Percentiles rank a stretch among this genome's conserved stretches.
Conservation (phyloP, 2,797 vertebrate genomes). For the Pipistrellus pipistrellus region DNA sequence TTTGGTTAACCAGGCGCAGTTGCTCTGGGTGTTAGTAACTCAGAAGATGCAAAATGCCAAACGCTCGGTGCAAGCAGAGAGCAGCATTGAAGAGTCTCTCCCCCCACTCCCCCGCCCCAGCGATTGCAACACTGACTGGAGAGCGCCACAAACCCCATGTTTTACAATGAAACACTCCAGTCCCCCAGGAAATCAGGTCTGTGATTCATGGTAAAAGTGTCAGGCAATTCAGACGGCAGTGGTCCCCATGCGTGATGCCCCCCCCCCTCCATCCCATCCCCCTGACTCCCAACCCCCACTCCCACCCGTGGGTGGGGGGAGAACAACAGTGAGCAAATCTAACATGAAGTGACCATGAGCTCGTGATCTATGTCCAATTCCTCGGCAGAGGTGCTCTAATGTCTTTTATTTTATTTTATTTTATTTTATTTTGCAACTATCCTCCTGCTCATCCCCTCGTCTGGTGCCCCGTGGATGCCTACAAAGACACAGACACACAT, state of each 20-base stretch:
- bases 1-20: constrained; percentile 54
- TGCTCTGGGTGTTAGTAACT: constrained; percentile 43
- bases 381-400: neutral
- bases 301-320: no score
- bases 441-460: neutral
- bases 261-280: neutral
- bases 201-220: constrained; percentile 28
- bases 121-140: constrained; percentile 16
- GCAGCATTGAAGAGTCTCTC: neutral
- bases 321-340: neutral
- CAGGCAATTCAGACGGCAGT: neutral
- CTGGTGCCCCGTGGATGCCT: constrained; percentile 11
- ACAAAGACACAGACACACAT: constrained; percentile 62
- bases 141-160: constrained; percentile 1
- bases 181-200: neutral
- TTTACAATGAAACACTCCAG: constrained; percentile 41
- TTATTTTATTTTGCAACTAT: neutral
- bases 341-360: constrained; percentile 54
- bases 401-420: neutral
- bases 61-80: neutral
- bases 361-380: constrained; percentile 31
- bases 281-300: no score
- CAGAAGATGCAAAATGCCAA: constrained; percentile 62
- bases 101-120: neutral
- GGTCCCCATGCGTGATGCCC: neutral